Base-by-base conservation (phyloP, 2,888 invertebrate species). In the Melanophora roralis region DNA sequence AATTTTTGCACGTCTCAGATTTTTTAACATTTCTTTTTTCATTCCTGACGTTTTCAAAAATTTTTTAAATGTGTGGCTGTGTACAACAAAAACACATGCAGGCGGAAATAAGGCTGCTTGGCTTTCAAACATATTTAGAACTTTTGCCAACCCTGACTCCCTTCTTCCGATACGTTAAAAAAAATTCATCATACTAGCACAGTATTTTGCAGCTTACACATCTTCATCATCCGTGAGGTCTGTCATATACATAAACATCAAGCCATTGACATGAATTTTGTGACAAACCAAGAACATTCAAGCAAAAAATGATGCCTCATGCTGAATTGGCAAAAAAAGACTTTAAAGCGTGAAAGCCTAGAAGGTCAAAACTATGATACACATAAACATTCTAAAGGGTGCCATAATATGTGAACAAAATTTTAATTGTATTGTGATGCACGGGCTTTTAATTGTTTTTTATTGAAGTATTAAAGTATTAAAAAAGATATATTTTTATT, bases 241-340 rank as follows among this genome's bases (percentile, higher is more conserved):
- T 62, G 62, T 76, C 68, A 69, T 76, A 76, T n/a, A n/a, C n/a
- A n/a, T 62, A 76, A 62, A 76, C 47, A 68, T 72, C 71, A 64
- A 72, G 40, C 49, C 62, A 73, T 78, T 68, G 57, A 53, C 23
- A 69, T 62, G 36, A 45, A 67, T 67, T 69, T 69, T 55, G 65
- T 67, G 65, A 69, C 59, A 60, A 78, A 68, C 40, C 51, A 51
- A 62, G 60, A 60, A 71, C 60, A 32, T 57, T 51, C 3, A 16
- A 16, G 45, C 9, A 57, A 36, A 73, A 73, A 74, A 43, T 38
- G 43, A 67, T 51, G 43, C 16, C 51, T 67, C 43, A 36, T 23
- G 51, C 43, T 59, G 67, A 74, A 65, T 16, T 51, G 19, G 11
- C 5, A 21, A 4, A 68, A 0, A 38, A 14, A 21, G 2, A n/a